Base-by-base conservation (phyloP, 2,113 vertebrate species). In the Peucedramus taeniatus region DNA sequence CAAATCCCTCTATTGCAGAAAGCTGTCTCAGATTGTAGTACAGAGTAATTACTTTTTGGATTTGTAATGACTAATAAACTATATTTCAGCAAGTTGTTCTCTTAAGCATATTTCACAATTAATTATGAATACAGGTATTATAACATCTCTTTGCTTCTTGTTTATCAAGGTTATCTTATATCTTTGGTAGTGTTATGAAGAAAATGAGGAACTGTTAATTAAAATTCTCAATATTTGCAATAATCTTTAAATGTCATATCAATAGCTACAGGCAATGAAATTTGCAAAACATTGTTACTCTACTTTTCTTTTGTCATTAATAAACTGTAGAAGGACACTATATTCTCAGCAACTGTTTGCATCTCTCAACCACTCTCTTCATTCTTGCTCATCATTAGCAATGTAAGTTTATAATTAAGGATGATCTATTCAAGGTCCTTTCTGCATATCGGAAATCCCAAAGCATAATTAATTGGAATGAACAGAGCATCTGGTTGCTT, bases 371-470 rank as follows among this genome's bases (percentile, higher is more conserved):
- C 33, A 63, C 47, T 69, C 6, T 77, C 7, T 84, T 83, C 23
- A 31, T 40, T 91, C 64, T 54, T 95, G 9, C 15, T 63, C 44
- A 87, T 70, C 75, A 42, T 49, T 23, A 92, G 37, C 33, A 74
- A 51, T 40, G 24, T 28, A 87, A 85, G 86, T 53, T 42, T 68
- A 87, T 82, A 87, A 95, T 88, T 81, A 95, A 63, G 57, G 74
- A 71, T n/a, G 26, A 89, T 71, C 44, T 88, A 68, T 71, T 96
- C 89, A 92, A 94, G 87, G 30, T 79, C 64, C 26, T 95, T 83
- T 89, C 90, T 77, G n/a, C 22, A 77, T 65, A 96, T 94, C 64
- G 84, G 79, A 94, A 95, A 84, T 93, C 74, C 82, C 84, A 93
- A 66, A 87, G 72, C 75, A 92, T 94, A 56, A 64, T 94, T 95